These are phyloP conservation scores for Erannis defoliaria DNA, from an alignment of 2,888 invertebrate species.

Conservation along the genomic window DNA sequence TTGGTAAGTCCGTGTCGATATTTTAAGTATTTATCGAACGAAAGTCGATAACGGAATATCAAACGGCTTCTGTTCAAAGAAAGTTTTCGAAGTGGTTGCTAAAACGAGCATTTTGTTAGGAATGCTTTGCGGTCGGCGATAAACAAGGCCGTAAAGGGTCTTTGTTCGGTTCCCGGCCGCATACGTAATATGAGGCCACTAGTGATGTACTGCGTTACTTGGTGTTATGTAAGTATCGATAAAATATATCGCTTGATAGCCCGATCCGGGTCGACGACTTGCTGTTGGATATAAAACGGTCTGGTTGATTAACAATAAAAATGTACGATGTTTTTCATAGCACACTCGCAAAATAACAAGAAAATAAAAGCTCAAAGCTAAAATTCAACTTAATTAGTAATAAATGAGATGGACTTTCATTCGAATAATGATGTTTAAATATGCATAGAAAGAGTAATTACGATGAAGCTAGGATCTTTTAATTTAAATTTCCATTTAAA, in stretches of 20 bases:
- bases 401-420: conserved; percentile 4
- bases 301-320: conserved; percentile 48
- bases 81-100: conserved; percentile 46
- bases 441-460: conserved; percentile 16
- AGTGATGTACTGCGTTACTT: conserved; percentile 50
- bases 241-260: conserved; percentile 42
- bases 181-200: conserved; percentile 57
- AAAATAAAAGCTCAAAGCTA: conserved; percentile 6
- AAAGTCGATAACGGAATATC: conserved; percentile 42
- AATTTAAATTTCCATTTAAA: conserved; percentile 5
- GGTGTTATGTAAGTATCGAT: conserved; percentile 43
- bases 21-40: conserved; percentile 41
- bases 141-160: conserved; percentile 67
- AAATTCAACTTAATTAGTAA: conserved; percentile 8
- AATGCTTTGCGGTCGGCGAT: conserved; percentile 64
- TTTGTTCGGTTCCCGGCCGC: conserved; percentile 61
- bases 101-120: conserved; percentile 56
- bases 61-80: conserved; percentile 44
- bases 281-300: conserved; percentile 37
- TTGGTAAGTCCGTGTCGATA: conserved; percentile 33
- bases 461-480: background rate
- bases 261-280: conserved; percentile 39
- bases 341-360: background rate
- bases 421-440: conserved; percentile 23
- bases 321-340: conserved; percentile 23